These are phyloP conservation scores for Calliopum simillimum DNA, from an alignment of 2,888 invertebrate genomes.

Conservation along the genomic window DNA sequence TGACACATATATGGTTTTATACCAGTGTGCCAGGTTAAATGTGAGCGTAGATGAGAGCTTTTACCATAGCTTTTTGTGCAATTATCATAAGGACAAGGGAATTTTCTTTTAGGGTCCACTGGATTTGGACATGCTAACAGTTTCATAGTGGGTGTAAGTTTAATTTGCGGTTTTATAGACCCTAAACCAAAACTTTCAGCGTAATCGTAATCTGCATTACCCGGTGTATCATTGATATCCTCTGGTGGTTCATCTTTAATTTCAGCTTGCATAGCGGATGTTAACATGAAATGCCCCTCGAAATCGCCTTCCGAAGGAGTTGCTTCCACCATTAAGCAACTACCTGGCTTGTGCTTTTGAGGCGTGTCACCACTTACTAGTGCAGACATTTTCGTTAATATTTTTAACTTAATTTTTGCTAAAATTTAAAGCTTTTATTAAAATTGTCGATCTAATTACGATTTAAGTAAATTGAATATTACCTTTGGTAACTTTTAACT, in stretches of 20 bases:
- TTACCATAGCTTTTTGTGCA: slow-evolving; percentile 64
- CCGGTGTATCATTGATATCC: slow-evolving; percentile 52
- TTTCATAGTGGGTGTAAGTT: slow-evolving; percentile 59
- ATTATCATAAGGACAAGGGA: slow-evolving; percentile 59
- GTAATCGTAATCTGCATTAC: neutral
- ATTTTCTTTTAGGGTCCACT: slow-evolving; percentile 58
- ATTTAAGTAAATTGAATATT: neutral
- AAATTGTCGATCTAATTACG: neutral
- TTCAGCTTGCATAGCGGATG: slow-evolving; percentile 43
- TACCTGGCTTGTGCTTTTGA: slow-evolving; percentile 39
- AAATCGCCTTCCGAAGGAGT: slow-evolving; percentile 38
- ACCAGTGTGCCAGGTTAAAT: slow-evolving; percentile 65
- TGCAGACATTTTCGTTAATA: slow-evolving; percentile 43
- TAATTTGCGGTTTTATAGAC: slow-evolving; percentile 51
- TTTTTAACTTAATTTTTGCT: slow-evolving; percentile 28
- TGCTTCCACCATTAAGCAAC: slow-evolving; percentile 34
- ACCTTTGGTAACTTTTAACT: slow-evolving; percentile 1
- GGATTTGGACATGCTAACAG: slow-evolving; percentile 54
- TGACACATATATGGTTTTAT: slow-evolving; percentile 62
- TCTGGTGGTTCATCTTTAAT: slow-evolving; percentile 51
- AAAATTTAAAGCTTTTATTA: slow-evolving; percentile 14
- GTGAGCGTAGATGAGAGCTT: slow-evolving; percentile 64
- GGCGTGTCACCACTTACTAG: slow-evolving; percentile 45
- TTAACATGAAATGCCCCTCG: slow-evolving; percentile 18
- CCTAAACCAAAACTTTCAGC: slow-evolving; percentile 28